Evolutionary conservation across 2,797 vertebrate species (phyloP).

Genomic region (Odontamblyopus lacepedii): DNA sequence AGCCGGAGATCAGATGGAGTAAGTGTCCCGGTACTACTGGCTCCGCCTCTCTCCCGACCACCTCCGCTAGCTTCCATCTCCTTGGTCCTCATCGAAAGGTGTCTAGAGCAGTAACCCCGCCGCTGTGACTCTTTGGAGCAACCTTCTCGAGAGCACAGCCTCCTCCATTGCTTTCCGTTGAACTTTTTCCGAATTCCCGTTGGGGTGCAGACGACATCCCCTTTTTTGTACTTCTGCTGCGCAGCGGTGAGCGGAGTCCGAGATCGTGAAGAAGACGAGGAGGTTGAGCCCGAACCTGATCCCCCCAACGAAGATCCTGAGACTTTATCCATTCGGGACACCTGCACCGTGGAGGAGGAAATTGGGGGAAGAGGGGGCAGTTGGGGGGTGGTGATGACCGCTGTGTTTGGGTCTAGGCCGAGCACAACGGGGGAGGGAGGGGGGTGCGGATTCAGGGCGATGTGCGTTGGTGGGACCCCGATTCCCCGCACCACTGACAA

Average conservation of each 20-base stretch:
- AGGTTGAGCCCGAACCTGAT: slow-evolving; percentile 70
- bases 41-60: slow-evolving; percentile 79
- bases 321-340: slow-evolving; percentile 81
- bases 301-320: slow-evolving; percentile 63
- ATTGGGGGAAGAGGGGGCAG: slow-evolving; percentile 75
- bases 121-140: slow-evolving; percentile 94
- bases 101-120: slow-evolving; percentile 90
- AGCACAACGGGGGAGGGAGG: slow-evolving; percentile 80
- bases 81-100: slow-evolving; percentile 95
- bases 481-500: slow-evolving; percentile 78
- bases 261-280: slow-evolving; percentile 81
- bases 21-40: slow-evolving; percentile 89
- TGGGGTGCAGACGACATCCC: slow-evolving; percentile 92
- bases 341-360: slow-evolving; percentile 63
- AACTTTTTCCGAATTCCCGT: slow-evolving; percentile 95
- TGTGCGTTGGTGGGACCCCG: slow-evolving; percentile 69
- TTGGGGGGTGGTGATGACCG: slow-evolving; percentile 68
- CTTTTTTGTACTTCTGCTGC: slow-evolving; percentile 95
- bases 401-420: slow-evolving; percentile 69
- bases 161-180: slow-evolving; percentile 93
- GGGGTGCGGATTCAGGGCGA: slow-evolving; percentile 76
- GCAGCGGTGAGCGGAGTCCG: slow-evolving; percentile 88
- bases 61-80: slow-evolving; percentile 89
- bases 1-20: slow-evolving; percentile 86
- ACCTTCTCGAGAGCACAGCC: slow-evolving; percentile 89